A percentile compares a stretch with the other conserved stretches of the same genome.
phyloP scores from a whole-genome alignment of 2,113 vertebrate genomes.

The Arenaria interpres region DNA sequence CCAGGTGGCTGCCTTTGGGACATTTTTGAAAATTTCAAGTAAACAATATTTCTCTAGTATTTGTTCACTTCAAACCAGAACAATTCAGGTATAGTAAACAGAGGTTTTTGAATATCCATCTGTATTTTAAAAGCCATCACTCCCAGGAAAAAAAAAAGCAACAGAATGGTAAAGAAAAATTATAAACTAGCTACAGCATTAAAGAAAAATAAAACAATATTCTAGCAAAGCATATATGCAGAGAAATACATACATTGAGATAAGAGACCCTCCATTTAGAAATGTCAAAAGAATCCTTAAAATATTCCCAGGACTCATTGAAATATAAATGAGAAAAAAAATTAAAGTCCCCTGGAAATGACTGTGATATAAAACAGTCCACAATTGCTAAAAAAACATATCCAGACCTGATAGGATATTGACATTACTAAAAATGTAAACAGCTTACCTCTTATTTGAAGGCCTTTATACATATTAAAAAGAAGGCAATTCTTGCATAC shows the following conservation, averaged over 20 bases:
- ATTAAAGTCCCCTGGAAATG: background rate
- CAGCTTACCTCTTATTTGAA: background rate
- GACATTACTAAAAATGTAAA: background rate
- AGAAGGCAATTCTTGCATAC: background rate
- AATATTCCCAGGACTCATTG: background rate
- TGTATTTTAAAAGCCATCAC: background rate
- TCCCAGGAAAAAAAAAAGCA: background rate
- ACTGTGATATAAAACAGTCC: background rate
- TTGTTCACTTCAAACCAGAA: background rate
- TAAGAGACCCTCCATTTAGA: background rate
- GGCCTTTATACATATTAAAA: background rate
- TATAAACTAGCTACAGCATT: background rate
- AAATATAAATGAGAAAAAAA: background rate
- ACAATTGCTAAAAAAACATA: background rate
- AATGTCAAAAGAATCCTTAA: background rate
- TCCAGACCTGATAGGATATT: background rate
- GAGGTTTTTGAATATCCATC: background rate
- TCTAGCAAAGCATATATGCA: background rate
- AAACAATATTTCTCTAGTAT: conserved; percentile 5
- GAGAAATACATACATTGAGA: background rate
- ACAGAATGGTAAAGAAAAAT: background rate
- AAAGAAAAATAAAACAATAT: background rate
- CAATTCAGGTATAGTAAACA: background rate
- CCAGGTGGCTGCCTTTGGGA: background rate
- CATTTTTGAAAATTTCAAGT: background rate